A percentile compares a stretch with the other conserved stretches of the same genome.
Conservation (phyloP, 2,113 vertebrate species). For the Phalacrocorax pelagicus region DNA sequence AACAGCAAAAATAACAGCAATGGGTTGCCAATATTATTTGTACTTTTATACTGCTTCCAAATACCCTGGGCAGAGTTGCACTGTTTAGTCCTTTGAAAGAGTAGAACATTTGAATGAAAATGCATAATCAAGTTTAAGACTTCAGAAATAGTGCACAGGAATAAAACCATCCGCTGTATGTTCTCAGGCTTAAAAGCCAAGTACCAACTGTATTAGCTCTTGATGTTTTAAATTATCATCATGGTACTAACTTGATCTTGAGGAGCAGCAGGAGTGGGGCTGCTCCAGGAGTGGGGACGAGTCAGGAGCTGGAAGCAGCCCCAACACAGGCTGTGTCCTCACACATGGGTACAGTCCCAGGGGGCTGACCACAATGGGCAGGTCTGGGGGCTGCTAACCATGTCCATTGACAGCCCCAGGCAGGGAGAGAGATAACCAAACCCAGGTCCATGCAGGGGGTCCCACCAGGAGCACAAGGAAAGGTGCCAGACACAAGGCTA, state of each 20-base stretch:
- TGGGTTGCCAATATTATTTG: not conserved
- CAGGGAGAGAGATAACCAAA: not conserved
- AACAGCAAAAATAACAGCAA: slow-evolving; percentile 38
- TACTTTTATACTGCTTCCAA: slow-evolving; percentile 14
- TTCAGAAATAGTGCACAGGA: not conserved
- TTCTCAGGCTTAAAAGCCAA: not conserved
- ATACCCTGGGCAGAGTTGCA: not conserved
- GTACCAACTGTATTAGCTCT: not conserved
- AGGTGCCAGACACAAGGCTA: not conserved
- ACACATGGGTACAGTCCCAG: not conserved
- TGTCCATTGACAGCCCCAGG: not conserved
- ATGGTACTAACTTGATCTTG: not conserved
- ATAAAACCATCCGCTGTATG: not conserved
- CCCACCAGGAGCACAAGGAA: not conserved
- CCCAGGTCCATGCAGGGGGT: fast-evolving
- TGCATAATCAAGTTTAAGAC: not conserved
- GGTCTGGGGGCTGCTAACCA: not conserved
- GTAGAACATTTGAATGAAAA: not conserved
- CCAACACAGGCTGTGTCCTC: not conserved
- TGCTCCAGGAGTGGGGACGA: not conserved
- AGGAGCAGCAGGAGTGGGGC: not conserved
- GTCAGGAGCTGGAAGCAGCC: not conserved
- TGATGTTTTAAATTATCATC: not conserved
- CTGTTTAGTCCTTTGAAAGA: not conserved
- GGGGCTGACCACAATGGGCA: not conserved